Evolutionary conservation across 2,113 vertebrate species (phyloP).

Genomic region (Glaucidium brasilianum): DNA sequence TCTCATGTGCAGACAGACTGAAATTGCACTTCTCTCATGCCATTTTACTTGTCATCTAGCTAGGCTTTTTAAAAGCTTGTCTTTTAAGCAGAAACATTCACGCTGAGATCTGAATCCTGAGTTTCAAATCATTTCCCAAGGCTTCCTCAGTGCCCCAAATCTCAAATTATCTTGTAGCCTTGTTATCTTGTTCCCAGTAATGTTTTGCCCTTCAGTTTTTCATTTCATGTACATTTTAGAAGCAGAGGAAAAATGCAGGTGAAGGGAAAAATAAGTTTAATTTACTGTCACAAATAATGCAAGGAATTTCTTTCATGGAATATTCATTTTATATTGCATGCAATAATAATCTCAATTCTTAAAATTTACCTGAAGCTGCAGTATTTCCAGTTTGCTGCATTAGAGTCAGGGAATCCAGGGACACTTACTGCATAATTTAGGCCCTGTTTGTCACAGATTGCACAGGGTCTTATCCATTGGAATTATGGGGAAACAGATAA

Average conservation of each 20-base stretch:
- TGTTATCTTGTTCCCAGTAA: background rate
- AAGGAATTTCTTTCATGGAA: constrained; percentile 4
- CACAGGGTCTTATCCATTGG: background rate
- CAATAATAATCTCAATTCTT: background rate
- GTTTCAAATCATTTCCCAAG: background rate
- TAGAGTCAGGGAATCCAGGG: background rate
- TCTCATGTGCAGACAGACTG: background rate
- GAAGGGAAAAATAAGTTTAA: background rate
- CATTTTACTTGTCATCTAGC: background rate
- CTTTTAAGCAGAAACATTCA: background rate
- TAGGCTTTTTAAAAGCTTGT: background rate
- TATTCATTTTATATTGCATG: constrained; percentile 32
- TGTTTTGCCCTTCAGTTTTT: background rate
- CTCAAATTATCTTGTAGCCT: background rate
- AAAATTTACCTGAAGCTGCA: constrained; percentile 22
- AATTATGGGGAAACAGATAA: constrained; percentile 40
- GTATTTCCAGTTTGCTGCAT: background rate
- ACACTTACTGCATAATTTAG: constrained; percentile 34
- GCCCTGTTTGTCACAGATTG: background rate
- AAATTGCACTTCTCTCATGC: background rate
- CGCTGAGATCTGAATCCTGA: background rate
- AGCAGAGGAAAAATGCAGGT: background rate
- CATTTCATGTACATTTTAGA: background rate
- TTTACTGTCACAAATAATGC: constrained; percentile 12
- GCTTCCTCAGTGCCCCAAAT: background rate